Evolutionary conservation across 2,888 invertebrate genomes (phyloP).

Genomic region (Drosophila borborema): DNA sequence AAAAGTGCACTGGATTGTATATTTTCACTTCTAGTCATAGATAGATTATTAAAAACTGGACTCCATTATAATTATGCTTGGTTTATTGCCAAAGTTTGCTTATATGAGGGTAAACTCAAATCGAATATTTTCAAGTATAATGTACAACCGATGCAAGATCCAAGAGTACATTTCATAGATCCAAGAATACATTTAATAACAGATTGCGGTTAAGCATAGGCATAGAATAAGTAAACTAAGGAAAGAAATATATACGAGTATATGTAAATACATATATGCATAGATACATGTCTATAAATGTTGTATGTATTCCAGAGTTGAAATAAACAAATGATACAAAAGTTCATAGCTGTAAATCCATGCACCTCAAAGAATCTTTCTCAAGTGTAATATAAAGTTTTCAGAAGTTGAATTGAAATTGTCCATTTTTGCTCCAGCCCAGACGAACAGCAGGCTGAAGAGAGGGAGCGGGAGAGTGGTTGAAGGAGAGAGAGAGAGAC

Average conservation of each 20-base stretch:
- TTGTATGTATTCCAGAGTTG: neutral
- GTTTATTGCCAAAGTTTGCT: no score
- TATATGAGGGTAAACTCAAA: no score
- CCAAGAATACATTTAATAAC: neutral
- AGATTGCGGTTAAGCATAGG: neutral
- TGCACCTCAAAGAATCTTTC: neutral
- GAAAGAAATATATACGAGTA: neutral
- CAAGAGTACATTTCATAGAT: neutral
- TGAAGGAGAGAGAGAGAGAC: no score
- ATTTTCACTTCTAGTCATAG: no score
- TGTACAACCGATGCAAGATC: no score
- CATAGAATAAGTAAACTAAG: neutral
- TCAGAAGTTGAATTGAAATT: neutral
- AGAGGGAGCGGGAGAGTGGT: neutral
- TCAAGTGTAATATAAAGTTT: neutral
- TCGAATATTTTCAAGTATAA: no score
- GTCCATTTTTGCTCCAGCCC: neutral
- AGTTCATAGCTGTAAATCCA: neutral
- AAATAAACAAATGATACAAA: neutral
- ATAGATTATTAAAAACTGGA: no score
- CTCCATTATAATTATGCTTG: no score
- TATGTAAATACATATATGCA: neutral
- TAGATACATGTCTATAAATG: neutral
- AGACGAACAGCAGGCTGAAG: neutral
- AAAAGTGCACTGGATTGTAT: no score